Percentiles rank a stretch among this genome's conserved stretches.
Evolutionary conservation across 1,140 invertebrate genomes (phyloP).

Genomic region (Anadara kagoshimensis): DNA sequence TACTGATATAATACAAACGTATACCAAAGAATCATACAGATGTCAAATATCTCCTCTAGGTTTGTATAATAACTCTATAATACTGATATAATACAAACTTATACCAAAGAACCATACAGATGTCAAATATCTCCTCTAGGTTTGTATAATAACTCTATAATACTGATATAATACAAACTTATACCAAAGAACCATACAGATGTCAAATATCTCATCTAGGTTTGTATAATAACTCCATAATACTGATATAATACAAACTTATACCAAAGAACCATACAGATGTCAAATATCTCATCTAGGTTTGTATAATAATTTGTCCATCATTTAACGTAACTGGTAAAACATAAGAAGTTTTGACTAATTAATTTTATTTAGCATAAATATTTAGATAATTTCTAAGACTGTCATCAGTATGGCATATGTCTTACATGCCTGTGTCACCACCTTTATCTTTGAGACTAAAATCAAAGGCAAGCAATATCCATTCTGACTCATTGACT

Average conservation of each 20-base stretch:
- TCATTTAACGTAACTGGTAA: too few relatives aligned
- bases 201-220: neutral
- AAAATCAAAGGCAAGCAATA: too few relatives aligned
- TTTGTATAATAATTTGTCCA: too few relatives aligned
- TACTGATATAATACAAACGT: constrained; percentile 8
- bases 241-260: constrained; percentile 9
- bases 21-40: neutral
- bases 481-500: too few relatives aligned
- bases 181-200: neutral
- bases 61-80: neutral
- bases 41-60: neutral
- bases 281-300: neutral
- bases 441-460: too few relatives aligned
- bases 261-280: neutral
- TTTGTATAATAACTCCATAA: neutral
- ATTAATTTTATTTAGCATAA: too few relatives aligned
- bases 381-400: too few relatives aligned
- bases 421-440: too few relatives aligned
- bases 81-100: constrained; percentile 9
- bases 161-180: constrained; percentile 9
- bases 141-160: neutral
- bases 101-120: neutral
- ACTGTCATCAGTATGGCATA: too few relatives aligned
- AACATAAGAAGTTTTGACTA: too few relatives aligned
- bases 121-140: neutral